Base-by-base conservation (phyloP, 2,113 vertebrate genomes). In the Marmota flaviventris region DNA sequence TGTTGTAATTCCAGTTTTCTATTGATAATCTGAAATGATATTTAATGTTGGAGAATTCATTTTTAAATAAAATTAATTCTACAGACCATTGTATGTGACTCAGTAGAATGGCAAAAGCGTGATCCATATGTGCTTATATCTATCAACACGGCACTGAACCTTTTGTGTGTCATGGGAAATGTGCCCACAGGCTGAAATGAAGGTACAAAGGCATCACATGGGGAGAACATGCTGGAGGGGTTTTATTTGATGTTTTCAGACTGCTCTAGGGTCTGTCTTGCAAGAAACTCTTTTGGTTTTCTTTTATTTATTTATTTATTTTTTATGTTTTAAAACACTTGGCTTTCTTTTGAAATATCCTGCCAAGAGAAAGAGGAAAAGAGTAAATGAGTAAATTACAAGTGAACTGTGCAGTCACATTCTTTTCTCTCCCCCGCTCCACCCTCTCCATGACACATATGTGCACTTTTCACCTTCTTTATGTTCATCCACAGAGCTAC, bases 231-330 rank as follows among this genome's bases (percentile, higher is more conserved):
- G 96, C 98, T 98, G 97, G 89, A 98, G 98, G 98, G 98, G 87
- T 96, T 98, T 98, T 94, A 96, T 99, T 99, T 99, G 98, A 99
- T 98, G 98, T 98, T 92, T 97, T 93, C 95, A 97, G 98, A 98
- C 89, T 3, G 98, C 98, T 98, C 79, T 93, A 98, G 98, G 98
- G 98, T 97, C 97, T 98, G 95, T 97, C 98, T 98, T 97, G 91
- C 96, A 98, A 98, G 97, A 98, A 98, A 96, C 83, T 78, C 95
- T 95, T 98, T 97, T 94, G 90, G 95, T 86, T 97, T 89, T 45
- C 12, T 76, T 94, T 85, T 70, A 7, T 58, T 58, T 58, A 22
- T 24, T 58, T 51, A 81, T 45, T 10, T 63, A 72, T 88, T 86
- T 89, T 95, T 91, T 48, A 91, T 90, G 34, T 89, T 96, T 95